phyloP scores from a whole-genome alignment of 2,888 invertebrate genomes.

The Rhorus exstirpatorius region DNA sequence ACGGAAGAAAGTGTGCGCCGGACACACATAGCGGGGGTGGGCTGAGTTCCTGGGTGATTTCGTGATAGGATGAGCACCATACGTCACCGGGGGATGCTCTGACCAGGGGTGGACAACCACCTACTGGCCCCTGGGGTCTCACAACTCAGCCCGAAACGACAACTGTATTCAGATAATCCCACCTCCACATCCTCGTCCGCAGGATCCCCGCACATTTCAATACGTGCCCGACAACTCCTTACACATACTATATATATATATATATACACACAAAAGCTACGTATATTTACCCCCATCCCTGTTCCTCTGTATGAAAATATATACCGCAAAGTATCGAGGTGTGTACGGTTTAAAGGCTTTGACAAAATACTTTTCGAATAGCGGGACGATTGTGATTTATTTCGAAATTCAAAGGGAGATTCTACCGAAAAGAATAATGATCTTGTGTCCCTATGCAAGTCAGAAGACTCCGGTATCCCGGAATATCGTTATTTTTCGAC shows the following conservation, averaged over 20 bases:
- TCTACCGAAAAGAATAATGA: background rate
- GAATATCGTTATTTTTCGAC: background rate
- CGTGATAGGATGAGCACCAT: slow-evolving; percentile 82
- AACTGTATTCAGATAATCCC: slow-evolving; percentile 85
- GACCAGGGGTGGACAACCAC: slow-evolving; percentile 76
- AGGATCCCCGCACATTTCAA: slow-evolving; percentile 56
- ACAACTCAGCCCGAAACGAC: slow-evolving; percentile 82
- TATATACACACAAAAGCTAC: slow-evolving; percentile 6
- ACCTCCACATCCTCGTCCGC: slow-evolving; percentile 74
- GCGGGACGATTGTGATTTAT: slow-evolving; percentile 9
- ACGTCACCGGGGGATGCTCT: slow-evolving; percentile 78
- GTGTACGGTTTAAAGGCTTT: background rate
- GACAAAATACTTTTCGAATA: slow-evolving; percentile 12
- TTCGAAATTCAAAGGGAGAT: background rate
- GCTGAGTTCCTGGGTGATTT: slow-evolving; percentile 79
- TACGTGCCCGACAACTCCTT: slow-evolving; percentile 26
- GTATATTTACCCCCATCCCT: slow-evolving; percentile 3
- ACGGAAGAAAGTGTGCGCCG: slow-evolving; percentile 34
- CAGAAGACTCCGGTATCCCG: background rate
- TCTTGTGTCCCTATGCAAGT: background rate
- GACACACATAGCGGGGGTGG: background rate
- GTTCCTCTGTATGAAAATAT: slow-evolving; percentile 4
- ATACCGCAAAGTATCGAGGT: background rate
- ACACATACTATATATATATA: no score
- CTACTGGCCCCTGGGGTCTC: slow-evolving; percentile 83